A percentile compares a stretch with the other conserved stretches of the same genome.
phyloP scores from a whole-genome alignment of 2,888 invertebrate species.

The Drosophila putrida region DNA sequence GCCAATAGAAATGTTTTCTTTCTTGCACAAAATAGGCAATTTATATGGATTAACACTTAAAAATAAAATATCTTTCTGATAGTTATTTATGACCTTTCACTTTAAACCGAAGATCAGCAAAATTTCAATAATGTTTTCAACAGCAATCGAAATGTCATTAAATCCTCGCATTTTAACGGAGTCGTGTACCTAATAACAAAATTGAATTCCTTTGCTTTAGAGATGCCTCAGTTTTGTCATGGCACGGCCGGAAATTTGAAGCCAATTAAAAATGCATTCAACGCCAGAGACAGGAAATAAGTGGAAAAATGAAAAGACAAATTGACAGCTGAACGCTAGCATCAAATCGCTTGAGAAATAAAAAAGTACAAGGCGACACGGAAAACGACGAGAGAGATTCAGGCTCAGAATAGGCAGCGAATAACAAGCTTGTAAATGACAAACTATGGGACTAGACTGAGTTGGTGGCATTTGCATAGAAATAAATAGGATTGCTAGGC shows the following conservation, averaged over 20 bases:
- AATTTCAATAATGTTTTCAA: no score
- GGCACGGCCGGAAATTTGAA: slow-evolving; percentile 63
- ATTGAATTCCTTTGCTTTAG: slow-evolving; percentile 49
- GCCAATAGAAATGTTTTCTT: no score
- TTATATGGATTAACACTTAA: no score
- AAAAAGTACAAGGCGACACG: neutral
- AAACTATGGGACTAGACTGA: neutral
- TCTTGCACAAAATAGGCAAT: no score
- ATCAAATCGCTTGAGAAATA: slow-evolving; percentile 23
- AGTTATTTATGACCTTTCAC: no score
- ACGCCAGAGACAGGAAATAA: slow-evolving; percentile 63
- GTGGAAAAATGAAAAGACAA: slow-evolving; percentile 53
- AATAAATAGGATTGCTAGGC: slow-evolving; percentile 51
- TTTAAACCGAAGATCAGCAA: neutral
- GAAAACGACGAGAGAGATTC: slow-evolving; percentile 14
- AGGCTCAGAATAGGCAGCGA: slow-evolving; percentile 19
- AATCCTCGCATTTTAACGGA: slow-evolving; percentile 11
- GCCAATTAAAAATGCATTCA: slow-evolving; percentile 74
- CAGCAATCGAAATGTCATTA: neutral
- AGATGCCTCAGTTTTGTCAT: slow-evolving; percentile 28
- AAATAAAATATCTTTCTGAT: no score
- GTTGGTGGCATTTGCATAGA: slow-evolving; percentile 33
- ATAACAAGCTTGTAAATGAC: slow-evolving; percentile 7
- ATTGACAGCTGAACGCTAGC: slow-evolving; percentile 59
- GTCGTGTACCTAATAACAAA: slow-evolving; percentile 51